phyloP scores from a whole-genome alignment of 2,888 invertebrate species.

The Eupithecia exiguata region DNA sequence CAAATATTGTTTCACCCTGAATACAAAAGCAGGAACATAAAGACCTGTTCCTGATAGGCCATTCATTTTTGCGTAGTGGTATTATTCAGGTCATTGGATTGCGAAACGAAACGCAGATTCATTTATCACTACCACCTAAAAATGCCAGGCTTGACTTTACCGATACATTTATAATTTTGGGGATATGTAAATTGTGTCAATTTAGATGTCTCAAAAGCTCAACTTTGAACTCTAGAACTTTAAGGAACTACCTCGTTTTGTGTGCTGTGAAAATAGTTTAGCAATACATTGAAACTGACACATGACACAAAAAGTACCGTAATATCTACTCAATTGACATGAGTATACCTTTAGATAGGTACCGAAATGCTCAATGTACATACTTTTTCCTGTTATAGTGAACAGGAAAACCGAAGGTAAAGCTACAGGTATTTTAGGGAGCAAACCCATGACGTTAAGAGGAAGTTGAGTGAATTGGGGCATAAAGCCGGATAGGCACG shows the following conservation, averaged over 20 bases:
- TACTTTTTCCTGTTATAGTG: not conserved
- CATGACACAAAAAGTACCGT: too few relatives aligned
- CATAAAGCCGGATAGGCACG: not conserved
- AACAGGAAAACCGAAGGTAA: not conserved
- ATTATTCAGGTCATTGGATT: conserved; percentile 60
- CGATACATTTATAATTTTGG: not conserved
- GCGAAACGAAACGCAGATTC: conserved; percentile 53
- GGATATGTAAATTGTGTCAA: too few relatives aligned
- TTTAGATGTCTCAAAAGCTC: too few relatives aligned
- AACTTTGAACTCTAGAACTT: too few relatives aligned
- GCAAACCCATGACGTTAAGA: not conserved
- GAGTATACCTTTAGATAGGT: not conserved
- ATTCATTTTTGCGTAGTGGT: conserved; percentile 47
- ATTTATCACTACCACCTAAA: conserved; percentile 42
- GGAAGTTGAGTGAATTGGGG: not conserved
- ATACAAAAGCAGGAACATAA: not conserved
- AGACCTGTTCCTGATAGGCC: conserved; percentile 3
- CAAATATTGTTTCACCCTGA: not conserved
- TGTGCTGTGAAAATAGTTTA: too few relatives aligned
- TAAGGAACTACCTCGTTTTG: too few relatives aligned
- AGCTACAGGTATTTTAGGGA: not conserved
- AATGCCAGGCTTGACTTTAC: conserved; percentile 11
- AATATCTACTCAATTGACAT: not conserved
- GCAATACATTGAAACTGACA: too few relatives aligned
- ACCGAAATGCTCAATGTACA: not conserved